These are phyloP conservation scores for Epirrhoe tristata DNA, from an alignment of 2,888 invertebrate species.

Conservation along the genomic window DNA sequence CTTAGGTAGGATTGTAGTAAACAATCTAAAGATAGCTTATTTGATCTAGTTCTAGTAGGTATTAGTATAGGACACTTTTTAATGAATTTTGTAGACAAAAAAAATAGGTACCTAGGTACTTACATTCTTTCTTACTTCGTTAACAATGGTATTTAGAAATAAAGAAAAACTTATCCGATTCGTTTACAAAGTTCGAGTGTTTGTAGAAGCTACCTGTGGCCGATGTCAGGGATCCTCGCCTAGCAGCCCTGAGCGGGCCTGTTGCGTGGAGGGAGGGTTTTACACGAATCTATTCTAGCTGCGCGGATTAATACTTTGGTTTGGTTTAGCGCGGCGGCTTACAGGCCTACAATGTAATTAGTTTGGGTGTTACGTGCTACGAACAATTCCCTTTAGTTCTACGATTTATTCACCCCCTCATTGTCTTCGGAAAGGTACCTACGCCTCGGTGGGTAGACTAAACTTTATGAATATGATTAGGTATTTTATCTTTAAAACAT, in stretches of 20 bases:
- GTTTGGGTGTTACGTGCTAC: conserved; percentile 54
- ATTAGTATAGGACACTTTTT: too few relatives aligned
- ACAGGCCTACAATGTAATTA: conserved; percentile 61
- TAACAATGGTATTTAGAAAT: background rate
- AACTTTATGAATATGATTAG: conserved; percentile 4
- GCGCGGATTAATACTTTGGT: conserved; percentile 56
- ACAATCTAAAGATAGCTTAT: too few relatives aligned
- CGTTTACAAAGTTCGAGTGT: background rate
- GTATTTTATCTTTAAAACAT: too few relatives aligned
- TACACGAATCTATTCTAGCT: conserved; percentile 45
- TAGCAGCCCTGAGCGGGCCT: conserved; percentile 32
- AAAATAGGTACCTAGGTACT: too few relatives aligned
- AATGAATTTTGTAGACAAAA: background rate
- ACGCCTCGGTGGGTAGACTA: conserved; percentile 15
- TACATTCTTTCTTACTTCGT: background rate
- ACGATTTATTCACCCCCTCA: conserved; percentile 18
- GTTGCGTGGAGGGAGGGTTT: conserved; percentile 44
- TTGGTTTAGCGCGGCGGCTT: conserved; percentile 58
- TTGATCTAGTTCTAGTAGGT: too few relatives aligned
- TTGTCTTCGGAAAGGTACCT: conserved; percentile 17
- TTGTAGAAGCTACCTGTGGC: conserved; percentile 1
- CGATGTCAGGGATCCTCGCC: conserved; percentile 4
- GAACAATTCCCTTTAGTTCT: conserved; percentile 45
- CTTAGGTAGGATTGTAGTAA: too few relatives aligned
- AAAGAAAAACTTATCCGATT: background rate